Evolutionary conservation across 2,888 invertebrate species (phyloP).

Genomic region (Ceraclea dissimilis): DNA sequence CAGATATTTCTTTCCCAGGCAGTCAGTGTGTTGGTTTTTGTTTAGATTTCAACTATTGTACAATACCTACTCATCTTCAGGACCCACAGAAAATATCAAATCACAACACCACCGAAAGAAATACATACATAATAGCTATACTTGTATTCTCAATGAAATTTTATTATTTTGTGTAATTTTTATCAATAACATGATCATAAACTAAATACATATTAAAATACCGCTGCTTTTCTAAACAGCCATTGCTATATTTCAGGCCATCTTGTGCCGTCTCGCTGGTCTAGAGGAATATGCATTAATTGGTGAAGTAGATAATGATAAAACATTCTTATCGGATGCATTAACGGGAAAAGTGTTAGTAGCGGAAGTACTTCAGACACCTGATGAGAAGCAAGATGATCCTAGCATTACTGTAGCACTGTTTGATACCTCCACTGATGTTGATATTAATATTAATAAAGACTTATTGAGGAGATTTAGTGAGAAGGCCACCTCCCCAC

Average conservation of each 20-base stretch:
- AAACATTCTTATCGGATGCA: conserved; percentile 33
- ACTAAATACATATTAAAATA: no score
- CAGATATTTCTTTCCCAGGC: no score
- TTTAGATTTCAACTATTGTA: no score
- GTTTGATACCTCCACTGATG: conserved; percentile 56
- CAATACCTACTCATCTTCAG: no score
- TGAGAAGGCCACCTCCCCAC: conserved; percentile 16
- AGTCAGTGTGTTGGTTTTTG: no score
- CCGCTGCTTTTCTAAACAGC: no score
- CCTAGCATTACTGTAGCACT: conserved; percentile 50
- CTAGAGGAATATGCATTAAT: conserved; percentile 49
- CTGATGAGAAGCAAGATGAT: conserved; percentile 37
- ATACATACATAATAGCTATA: no score
- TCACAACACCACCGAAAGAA: no score
- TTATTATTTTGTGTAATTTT: no score
- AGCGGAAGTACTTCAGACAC: conserved; percentile 39
- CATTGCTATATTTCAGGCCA: conserved; percentile 44
- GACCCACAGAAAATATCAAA: no score
- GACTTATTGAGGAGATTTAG: conserved; percentile 39
- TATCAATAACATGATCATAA: no score
- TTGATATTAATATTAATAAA: conserved; percentile 59
- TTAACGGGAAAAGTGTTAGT: conserved; percentile 51
- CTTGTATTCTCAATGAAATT: no score
- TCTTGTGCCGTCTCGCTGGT: conserved; percentile 61
- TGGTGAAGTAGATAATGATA: conserved; percentile 1